These are phyloP conservation scores for Lacanobia wlatinum DNA, from an alignment of 2,888 invertebrate species.

Conservation along the genomic window DNA sequence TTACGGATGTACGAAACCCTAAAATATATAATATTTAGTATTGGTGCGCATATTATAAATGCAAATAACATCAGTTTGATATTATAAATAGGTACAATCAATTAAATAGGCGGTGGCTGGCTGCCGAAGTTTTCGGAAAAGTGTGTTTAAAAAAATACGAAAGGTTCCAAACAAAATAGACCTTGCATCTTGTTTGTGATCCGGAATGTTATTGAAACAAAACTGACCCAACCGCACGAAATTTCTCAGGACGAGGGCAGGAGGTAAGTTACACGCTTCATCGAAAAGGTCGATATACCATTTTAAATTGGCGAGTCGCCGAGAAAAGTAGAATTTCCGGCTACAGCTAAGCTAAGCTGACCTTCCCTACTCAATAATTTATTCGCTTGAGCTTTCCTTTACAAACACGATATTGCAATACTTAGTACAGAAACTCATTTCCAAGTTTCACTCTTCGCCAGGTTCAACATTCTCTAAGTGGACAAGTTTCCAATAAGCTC, in stretches of 20 bases:
- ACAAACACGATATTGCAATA: conserved; percentile 19
- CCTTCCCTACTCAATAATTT: conserved; percentile 15
- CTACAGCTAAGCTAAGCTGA: not conserved
- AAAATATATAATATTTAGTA: too few species aligned
- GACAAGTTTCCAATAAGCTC: conserved; percentile 9
- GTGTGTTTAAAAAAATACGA: not conserved
- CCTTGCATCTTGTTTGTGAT: not conserved
- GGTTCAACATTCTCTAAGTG: conserved; percentile 3
- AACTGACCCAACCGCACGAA: not conserved
- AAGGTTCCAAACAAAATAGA: not conserved
- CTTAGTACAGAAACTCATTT: conserved; percentile 5
- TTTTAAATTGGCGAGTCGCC: conserved; percentile 5
- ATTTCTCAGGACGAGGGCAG: not conserved
- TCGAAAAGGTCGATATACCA: not conserved
- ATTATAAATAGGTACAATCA: too few species aligned
- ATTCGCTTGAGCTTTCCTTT: conserved; percentile 15
- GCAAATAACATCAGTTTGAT: too few species aligned
- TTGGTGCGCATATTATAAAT: too few species aligned
- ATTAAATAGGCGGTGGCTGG: too few species aligned
- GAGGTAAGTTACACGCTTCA: conserved; percentile 1
- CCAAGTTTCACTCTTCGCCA: conserved; percentile 8
- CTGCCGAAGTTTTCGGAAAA: too few species aligned
- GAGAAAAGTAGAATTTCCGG: too few species aligned
- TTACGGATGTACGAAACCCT: too few species aligned
- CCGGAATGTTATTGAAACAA: conserved; percentile 10